Base-by-base conservation (phyloP, 2,113 vertebrate species). In the Silurus asotus region DNA sequence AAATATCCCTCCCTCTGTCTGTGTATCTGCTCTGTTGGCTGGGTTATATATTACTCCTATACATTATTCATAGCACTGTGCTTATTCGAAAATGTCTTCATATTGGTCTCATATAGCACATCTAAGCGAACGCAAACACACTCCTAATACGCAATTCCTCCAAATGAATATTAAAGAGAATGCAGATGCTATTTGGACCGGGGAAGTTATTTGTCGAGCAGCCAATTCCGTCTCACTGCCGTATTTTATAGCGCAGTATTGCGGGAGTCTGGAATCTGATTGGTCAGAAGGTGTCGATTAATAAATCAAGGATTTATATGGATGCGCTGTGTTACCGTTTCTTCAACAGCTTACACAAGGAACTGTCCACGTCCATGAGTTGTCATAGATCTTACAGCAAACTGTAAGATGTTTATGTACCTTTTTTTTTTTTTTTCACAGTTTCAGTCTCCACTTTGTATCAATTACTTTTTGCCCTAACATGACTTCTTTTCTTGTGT, bases 31-130 rank as follows among this genome's bases (percentile, higher is more conserved):
- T 79, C 55, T 0, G 14, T 61, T 59, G 77, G 77, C 77, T 80
- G 17, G 56, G 77, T 80, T 80, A 37, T 80, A 80, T 45, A 80
- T 61, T 23, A 45, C 77, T 59, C 23, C 55, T 61, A 80, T 80
- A 80, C 28, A 80, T 80, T 80, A 80, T 61, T 80, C 56, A 80
- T 61, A 59, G 15, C 15, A 19, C 11, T 79, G 55, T 10, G n/a
- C 15, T 37, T 79, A 61, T 80, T 59, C 4, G 17, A 59, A 79
- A 37, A 56, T 56, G 49, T 25, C 75, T 56, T 79, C 53, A 45
- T 80, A 45, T 80, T 20, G 55, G 56, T 20, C 77, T 80, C 25
- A 3, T 78, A 56, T 28, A 78, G 53, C 75, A 78, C 55, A 53
- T 77, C 56, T 77, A 78, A 28, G 75, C 17, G 53, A 78, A 78